Conservation (phyloP, 2,113 vertebrate species). For the Hyperopisus bebe region DNA sequence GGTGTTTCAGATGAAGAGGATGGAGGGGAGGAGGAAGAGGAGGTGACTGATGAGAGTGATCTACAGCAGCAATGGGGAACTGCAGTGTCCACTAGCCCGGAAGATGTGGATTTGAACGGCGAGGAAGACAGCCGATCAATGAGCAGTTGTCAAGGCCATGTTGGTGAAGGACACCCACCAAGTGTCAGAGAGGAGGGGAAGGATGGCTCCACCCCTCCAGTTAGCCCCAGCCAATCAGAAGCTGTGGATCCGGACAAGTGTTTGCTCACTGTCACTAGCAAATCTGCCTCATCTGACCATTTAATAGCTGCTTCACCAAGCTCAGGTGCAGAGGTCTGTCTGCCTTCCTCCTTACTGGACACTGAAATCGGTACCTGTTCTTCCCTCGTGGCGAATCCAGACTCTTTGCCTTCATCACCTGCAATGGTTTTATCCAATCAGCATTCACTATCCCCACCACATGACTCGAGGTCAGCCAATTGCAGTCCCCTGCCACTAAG, state of each 20-base stretch:
- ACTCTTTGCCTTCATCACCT: constrained; percentile 2
- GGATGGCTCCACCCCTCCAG: constrained; percentile 29
- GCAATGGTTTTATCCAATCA: constrained; percentile 10
- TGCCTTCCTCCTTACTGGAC: constrained; percentile 1
- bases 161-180: constrained; percentile 22
- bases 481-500: constrained; percentile 48
- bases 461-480: constrained; percentile 35
- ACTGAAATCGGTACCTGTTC: not conserved
- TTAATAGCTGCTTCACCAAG: not conserved
- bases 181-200: not conserved
- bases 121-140: constrained; percentile 27
- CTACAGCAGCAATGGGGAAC: constrained; percentile 14
- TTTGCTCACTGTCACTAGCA: not conserved
- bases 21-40: constrained; percentile 23
- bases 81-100: constrained; percentile 16
- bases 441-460: not conserved
- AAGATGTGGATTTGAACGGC: constrained; percentile 11
- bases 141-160: constrained; percentile 17
- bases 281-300: constrained; percentile 39
- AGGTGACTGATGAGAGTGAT: constrained; percentile 22
- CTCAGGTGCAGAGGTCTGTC: constrained; percentile 8
- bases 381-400: constrained; percentile 16
- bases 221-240: constrained; percentile 54
- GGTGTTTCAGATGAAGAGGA: constrained; percentile 41
- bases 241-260: not conserved